phyloP scores from a whole-genome alignment of 2,113 vertebrate species.

The Psammodynastes pulverulentus region DNA sequence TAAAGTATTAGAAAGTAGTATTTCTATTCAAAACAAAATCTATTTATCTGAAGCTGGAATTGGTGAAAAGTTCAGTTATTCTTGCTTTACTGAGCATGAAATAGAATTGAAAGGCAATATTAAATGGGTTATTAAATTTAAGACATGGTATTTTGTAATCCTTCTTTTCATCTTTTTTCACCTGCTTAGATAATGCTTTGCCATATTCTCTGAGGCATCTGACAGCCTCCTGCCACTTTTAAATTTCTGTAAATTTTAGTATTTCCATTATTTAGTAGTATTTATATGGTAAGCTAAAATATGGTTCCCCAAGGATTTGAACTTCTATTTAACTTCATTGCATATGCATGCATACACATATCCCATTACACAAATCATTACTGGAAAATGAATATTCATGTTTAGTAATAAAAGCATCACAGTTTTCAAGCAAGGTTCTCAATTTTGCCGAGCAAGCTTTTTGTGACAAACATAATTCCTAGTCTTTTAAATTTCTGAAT shows the following conservation, averaged over 20 bases:
- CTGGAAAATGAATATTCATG: slow-evolving; percentile 24
- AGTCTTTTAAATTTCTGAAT: slow-evolving; percentile 1
- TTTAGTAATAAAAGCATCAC: neutral
- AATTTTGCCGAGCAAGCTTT: slow-evolving; percentile 17
- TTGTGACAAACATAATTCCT: slow-evolving; percentile 2
- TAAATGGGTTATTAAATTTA: slow-evolving; percentile 79
- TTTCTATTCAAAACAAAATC: slow-evolving; percentile 71
- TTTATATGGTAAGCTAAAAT: slow-evolving; percentile 39
- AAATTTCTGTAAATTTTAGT: slow-evolving; percentile 42
- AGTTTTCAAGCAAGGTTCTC: neutral
- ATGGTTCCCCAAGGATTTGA: slow-evolving; percentile 18
- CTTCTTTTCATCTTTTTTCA: slow-evolving; percentile 56
- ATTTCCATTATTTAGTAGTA: slow-evolving; percentile 36
- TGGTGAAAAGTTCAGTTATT: slow-evolving; percentile 68
- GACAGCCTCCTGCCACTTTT: slow-evolving; percentile 49
- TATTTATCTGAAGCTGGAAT: slow-evolving; percentile 60
- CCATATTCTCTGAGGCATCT: slow-evolving; percentile 38
- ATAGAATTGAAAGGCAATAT: slow-evolving; percentile 75
- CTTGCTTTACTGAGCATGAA: slow-evolving; percentile 80
- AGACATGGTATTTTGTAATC: slow-evolving; percentile 68
- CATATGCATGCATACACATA: neutral
- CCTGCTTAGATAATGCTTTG: slow-evolving; percentile 44
- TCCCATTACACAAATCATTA: slow-evolving; percentile 27
- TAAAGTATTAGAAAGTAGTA: slow-evolving; percentile 50
- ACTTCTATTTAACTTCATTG: slow-evolving; percentile 29